Evolutionary conservation across 2,113 vertebrate genomes (phyloP).

Genomic region (Rana temporaria): DNA sequence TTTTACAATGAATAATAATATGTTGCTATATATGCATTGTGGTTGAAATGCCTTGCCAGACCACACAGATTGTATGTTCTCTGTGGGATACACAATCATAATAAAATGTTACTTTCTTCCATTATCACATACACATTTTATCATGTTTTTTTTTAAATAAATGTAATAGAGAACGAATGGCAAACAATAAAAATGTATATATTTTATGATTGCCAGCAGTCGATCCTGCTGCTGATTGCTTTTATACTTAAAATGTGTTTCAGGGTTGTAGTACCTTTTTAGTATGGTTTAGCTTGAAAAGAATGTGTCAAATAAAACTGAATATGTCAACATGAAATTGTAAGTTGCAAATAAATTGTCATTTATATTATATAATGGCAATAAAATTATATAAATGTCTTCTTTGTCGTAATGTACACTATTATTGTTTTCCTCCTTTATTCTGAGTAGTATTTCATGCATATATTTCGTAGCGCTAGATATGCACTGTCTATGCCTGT

Average conservation of each 20-base stretch:
- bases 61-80: constrained; percentile 12
- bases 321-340: neutral
- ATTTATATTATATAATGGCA: constrained; percentile 10
- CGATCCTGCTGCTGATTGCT: neutral
- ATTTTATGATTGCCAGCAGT: too few species aligned
- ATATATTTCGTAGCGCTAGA: too few species aligned
- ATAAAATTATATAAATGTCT: neutral
- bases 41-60: constrained; percentile 17
- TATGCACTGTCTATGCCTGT: too few species aligned
- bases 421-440: too few species aligned
- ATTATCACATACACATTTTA: neutral
- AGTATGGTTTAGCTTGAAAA: neutral
- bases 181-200: neutral
- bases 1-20: neutral
- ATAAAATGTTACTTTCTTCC: too few species aligned
- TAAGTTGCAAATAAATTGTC: neutral
- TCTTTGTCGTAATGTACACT: neutral
- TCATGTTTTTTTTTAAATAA: neutral
- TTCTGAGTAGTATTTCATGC: too few species aligned
- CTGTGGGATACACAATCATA: neutral
- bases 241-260: neutral
- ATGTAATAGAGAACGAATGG: neutral
- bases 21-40: neutral
- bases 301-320: neutral
- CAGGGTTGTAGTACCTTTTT: constrained; percentile 10